Percentiles rank a stretch among this genome's conserved stretches.
Evolutionary conservation across 1,140 invertebrate genomes (phyloP).

Genomic region (Papilio aristodemus): DNA sequence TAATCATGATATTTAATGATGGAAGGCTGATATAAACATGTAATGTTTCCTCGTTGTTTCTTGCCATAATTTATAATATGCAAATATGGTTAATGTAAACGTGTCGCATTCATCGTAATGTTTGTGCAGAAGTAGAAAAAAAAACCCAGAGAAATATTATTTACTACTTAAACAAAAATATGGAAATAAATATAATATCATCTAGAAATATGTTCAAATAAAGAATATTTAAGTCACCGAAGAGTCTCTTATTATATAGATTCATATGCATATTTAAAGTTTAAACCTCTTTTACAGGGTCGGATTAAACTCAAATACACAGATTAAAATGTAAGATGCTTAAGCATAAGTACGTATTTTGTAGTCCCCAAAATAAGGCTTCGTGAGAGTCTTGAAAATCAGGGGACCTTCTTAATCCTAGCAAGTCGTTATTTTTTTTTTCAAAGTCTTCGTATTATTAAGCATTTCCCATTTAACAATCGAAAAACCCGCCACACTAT

Average conservation of each 20-base stretch:
- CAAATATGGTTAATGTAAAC: constrained; percentile 6
- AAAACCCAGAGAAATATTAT: background rate
- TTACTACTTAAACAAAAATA: background rate
- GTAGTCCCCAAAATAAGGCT: background rate
- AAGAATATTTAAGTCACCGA: background rate
- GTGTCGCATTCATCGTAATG: background rate
- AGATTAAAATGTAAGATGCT: background rate
- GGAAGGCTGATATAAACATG: background rate
- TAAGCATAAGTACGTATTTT: constrained; percentile 4
- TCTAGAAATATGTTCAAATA: background rate
- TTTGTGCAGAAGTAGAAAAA: background rate
- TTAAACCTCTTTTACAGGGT: background rate
- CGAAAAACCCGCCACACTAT: too few species aligned
- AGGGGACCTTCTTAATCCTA: background rate
- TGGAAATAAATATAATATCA: background rate
- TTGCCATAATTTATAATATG: constrained; percentile 11
- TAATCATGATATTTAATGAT: background rate
- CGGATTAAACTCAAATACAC: background rate
- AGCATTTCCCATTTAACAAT: background rate
- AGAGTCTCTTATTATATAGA: background rate
- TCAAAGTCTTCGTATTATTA: background rate
- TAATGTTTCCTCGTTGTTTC: background rate
- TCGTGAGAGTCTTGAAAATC: background rate
- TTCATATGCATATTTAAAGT: background rate
- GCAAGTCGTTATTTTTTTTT: background rate